Conservation (phyloP, 2,888 invertebrate genomes). For the Pachycephus smyrnensis region DNA sequence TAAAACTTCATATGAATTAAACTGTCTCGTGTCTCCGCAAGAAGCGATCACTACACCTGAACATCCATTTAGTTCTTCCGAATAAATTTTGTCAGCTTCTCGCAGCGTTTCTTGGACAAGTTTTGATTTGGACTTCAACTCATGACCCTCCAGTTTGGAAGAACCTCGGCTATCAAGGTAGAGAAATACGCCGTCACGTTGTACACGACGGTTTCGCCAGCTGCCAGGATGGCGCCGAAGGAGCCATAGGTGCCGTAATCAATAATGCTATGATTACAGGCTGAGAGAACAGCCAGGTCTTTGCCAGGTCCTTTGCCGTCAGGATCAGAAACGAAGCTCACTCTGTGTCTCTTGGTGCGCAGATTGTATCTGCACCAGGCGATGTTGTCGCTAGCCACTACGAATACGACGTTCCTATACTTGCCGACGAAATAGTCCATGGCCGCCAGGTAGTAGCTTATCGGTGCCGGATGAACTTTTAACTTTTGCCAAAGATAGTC, state of each 20-base stretch:
- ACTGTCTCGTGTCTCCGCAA: not conserved
- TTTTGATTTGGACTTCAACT: conserved; percentile 36
- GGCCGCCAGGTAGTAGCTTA: conserved; percentile 61
- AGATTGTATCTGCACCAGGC: conserved; percentile 65
- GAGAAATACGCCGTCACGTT: conserved; percentile 63
- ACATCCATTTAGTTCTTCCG: not conserved
- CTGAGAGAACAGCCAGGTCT: conserved; percentile 64
- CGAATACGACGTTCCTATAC: conserved; percentile 60
- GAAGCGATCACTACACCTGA: not conserved
- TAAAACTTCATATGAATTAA: not conserved
- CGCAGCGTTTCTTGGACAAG: not conserved
- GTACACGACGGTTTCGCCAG: conserved; percentile 65
- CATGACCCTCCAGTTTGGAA: conserved; percentile 63
- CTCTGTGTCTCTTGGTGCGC: conserved; percentile 46
- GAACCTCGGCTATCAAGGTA: conserved; percentile 59
- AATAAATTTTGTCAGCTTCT: not conserved
- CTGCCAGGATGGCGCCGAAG: conserved; percentile 64
- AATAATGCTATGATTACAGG: conserved; percentile 67
- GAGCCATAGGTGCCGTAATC: conserved; percentile 67
- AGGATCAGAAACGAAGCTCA: conserved; percentile 57
- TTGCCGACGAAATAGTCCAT: conserved; percentile 64
- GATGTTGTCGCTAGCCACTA: conserved; percentile 66
- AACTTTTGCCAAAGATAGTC: conserved; percentile 70
- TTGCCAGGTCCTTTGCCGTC: conserved; percentile 60
- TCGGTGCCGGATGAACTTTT: conserved; percentile 62